These are phyloP conservation scores for Amia ocellicauda DNA, from an alignment of 2,113 vertebrate genomes.

Conservation along the genomic window DNA sequence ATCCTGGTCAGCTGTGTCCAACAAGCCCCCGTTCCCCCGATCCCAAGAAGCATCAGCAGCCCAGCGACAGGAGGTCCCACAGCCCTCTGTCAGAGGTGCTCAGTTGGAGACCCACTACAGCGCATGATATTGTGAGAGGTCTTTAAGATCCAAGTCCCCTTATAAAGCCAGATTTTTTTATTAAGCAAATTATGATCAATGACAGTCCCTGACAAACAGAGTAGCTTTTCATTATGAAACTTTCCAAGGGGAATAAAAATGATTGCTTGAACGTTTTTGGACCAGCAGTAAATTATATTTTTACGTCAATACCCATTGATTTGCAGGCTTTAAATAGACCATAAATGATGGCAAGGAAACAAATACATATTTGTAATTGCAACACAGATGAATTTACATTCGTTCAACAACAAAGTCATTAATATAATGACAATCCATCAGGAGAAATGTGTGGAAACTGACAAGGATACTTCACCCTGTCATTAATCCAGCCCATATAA, in stretches of 20 bases:
- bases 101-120: too few relatives aligned
- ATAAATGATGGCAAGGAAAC: conserved; percentile 51
- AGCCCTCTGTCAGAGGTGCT: too few relatives aligned
- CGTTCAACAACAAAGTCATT: conserved; percentile 48
- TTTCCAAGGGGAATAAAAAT: conserved; percentile 29
- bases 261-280: conserved; percentile 22
- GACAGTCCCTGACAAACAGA: conserved; percentile 7
- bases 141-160: conserved; percentile 21
- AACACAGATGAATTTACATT: conserved; percentile 53
- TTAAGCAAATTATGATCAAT: conserved; percentile 38
- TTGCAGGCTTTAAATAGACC: conserved; percentile 32
- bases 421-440: conserved; percentile 60
- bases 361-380: conserved; percentile 54
- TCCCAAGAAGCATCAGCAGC: too few relatives aligned
- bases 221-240: conserved; percentile 38
- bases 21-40: too few relatives aligned
- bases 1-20: too few relatives aligned
- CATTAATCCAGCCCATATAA: conserved; percentile 61
- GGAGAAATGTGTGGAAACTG: conserved; percentile 42
- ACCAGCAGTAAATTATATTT: conserved; percentile 37
- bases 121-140: too few relatives aligned
- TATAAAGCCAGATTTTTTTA: conserved; percentile 28
- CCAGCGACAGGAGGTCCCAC: too few relatives aligned
- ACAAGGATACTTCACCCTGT: conserved; percentile 41
- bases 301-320: conserved; percentile 41